phyloP scores from a whole-genome alignment of 2,888 invertebrate genomes.

The Apodemia mormo region DNA sequence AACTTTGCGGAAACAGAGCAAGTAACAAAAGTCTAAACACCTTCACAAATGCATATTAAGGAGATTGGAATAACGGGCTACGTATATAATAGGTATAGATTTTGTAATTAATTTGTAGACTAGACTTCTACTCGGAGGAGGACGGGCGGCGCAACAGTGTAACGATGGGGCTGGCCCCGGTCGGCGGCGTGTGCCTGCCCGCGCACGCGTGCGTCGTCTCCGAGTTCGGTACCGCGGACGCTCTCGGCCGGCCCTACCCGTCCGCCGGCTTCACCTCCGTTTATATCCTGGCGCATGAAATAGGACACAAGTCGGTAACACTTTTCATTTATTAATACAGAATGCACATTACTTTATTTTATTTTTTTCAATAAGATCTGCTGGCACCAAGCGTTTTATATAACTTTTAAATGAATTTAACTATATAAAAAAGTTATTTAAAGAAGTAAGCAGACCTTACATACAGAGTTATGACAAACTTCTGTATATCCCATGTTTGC shows the following conservation, averaged over 20 bases:
- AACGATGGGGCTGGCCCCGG: conserved; percentile 92
- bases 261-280: conserved; percentile 92
- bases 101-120: conserved; percentile 56
- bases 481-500: too few relatives aligned
- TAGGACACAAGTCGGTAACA: conserved; percentile 88
- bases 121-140: conserved; percentile 88
- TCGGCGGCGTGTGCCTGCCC: conserved; percentile 88
- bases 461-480: too few relatives aligned
- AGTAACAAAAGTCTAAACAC: too few relatives aligned
- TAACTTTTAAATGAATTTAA: too few relatives aligned
- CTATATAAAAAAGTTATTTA: too few relatives aligned
- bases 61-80: too few relatives aligned
- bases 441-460: too few relatives aligned
- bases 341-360: neutral
- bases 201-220: conserved; percentile 89
- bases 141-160: conserved; percentile 86
- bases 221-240: conserved; percentile 88
- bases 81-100: too few relatives aligned
- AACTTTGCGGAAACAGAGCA: too few relatives aligned
- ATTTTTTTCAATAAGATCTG: too few relatives aligned
- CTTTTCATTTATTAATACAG: conserved; percentile 1
- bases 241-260: conserved; percentile 89
- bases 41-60: too few relatives aligned
- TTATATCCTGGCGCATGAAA: conserved; percentile 91
- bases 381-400: too few relatives aligned